These are phyloP conservation scores for Drosophila lowei DNA, from an alignment of 1,140 invertebrate species.

Conservation along the genomic window DNA sequence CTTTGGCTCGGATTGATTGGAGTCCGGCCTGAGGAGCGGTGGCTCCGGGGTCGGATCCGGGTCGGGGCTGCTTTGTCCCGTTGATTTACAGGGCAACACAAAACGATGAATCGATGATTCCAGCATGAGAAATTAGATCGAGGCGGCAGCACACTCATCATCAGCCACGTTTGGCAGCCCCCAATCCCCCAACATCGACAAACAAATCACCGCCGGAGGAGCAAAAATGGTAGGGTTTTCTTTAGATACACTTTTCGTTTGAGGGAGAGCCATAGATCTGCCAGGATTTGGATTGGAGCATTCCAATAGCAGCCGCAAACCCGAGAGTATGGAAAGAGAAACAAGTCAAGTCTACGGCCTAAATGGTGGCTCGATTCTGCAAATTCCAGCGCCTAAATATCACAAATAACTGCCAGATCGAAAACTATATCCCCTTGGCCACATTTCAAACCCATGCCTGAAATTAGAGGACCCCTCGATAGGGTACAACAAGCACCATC, in stretches of 20 bases:
- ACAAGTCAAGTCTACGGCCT: too few relatives aligned
- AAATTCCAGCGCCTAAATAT: too few relatives aligned
- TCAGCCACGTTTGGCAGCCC: conserved; percentile 47
- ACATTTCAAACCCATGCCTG: background rate
- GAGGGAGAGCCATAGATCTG: too few relatives aligned
- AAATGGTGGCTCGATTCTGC: too few relatives aligned
- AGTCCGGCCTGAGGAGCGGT: conserved; percentile 3
- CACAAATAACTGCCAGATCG: too few relatives aligned
- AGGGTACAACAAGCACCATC: conserved; percentile 22
- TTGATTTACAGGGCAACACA: conserved; percentile 70
- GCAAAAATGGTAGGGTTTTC: background rate
- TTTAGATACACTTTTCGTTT: conserved; percentile 1
- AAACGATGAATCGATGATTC: conserved; percentile 81
- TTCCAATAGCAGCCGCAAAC: too few relatives aligned
- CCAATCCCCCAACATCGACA: conserved; percentile 44
- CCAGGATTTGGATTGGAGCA: too few relatives aligned
- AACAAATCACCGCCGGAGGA: conserved; percentile 67
- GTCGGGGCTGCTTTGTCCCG: conserved; percentile 34
- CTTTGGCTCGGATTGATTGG: conserved; percentile 64
- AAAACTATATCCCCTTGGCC: background rate
- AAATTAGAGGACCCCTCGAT: conserved; percentile 4
- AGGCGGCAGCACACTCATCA: conserved; percentile 64
- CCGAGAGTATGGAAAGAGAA: too few relatives aligned
- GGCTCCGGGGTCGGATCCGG: conserved; percentile 22
- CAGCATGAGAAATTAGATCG: conserved; percentile 79